These are phyloP conservation scores for Timema podura DNA, from an alignment of 2,888 invertebrate genomes.

Conservation along the genomic window DNA sequence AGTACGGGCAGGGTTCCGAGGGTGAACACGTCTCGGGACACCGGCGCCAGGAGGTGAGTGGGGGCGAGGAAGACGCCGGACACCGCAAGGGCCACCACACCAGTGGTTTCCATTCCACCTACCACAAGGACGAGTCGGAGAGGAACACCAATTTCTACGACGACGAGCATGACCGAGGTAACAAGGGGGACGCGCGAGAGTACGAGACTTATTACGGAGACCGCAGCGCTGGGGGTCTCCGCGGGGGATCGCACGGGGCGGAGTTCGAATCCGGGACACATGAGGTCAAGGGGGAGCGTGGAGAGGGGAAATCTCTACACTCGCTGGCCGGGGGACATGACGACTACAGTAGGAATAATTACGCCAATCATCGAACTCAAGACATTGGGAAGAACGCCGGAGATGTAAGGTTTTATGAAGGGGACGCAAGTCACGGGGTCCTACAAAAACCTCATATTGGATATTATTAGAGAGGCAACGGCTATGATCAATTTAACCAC, in stretches of 20 bases:
- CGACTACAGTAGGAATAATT: too few relatives aligned
- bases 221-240: neutral
- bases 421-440: too few relatives aligned
- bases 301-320: neutral
- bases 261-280: neutral
- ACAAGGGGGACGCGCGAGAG: slow-evolving; percentile 2
- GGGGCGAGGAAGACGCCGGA: slow-evolving; percentile 13
- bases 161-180: slow-evolving; percentile 27
- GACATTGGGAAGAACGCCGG: too few relatives aligned
- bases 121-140: slow-evolving; percentile 34
- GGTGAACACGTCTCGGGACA: neutral
- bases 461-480: too few relatives aligned
- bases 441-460: too few relatives aligned
- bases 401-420: too few relatives aligned
- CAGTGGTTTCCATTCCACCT: slow-evolving; percentile 31
- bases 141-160: slow-evolving; percentile 32
- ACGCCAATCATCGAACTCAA: too few relatives aligned
- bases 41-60: neutral
- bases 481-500: too few relatives aligned
- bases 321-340: neutral
- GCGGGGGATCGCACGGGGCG: neutral
- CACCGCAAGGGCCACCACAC: slow-evolving; percentile 30
- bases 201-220: neutral
- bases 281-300: neutral
- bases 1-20: neutral